Conservation (phyloP, 2,888 invertebrate species). For the Lamellibrachia columna region DNA sequence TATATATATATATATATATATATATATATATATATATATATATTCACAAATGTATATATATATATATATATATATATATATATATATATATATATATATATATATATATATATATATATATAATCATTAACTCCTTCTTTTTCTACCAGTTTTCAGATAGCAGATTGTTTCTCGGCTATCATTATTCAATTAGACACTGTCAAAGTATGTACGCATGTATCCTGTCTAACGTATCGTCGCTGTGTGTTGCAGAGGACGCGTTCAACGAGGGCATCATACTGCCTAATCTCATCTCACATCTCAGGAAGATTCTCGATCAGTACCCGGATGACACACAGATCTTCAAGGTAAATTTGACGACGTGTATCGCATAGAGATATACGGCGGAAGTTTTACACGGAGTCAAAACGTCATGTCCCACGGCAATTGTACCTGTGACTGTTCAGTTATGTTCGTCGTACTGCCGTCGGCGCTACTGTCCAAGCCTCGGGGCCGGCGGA, state of each 20-base stretch:
- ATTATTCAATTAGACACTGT: background rate
- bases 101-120: background rate
- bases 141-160: background rate
- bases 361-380: background rate
- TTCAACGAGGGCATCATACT: slow-evolving; percentile 46
- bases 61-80: no score
- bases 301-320: slow-evolving; percentile 54
- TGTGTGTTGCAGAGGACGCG: slow-evolving; percentile 35
- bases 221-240: no score
- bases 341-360: slow-evolving; percentile 48
- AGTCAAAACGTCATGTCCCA: background rate
- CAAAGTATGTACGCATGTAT: background rate
- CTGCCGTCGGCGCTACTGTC: background rate
- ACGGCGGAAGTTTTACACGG: background rate
- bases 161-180: background rate
- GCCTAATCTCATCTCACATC: slow-evolving; percentile 55
- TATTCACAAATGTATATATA: no score
- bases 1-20: no score
- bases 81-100: no score
- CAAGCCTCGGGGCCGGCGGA: background rate
- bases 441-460: background rate
- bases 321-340: slow-evolving; percentile 62
- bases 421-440: background rate
- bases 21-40: no score
- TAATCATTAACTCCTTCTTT: background rate